Evolutionary conservation across 2,113 vertebrate genomes (phyloP).

Genomic region (Eleginops maclovinus): DNA sequence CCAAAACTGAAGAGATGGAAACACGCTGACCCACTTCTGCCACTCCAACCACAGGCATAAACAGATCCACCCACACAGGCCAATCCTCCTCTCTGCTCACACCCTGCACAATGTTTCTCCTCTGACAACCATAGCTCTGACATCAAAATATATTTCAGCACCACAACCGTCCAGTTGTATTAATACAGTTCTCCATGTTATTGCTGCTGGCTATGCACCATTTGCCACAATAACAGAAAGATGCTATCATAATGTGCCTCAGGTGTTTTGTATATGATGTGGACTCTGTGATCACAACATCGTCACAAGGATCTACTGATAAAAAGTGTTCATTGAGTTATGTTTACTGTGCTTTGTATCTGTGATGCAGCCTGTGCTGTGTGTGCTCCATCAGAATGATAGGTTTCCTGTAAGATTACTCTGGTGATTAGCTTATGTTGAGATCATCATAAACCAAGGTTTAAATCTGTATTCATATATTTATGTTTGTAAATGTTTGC

Average conservation of each 20-base stretch:
- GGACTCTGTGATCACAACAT: no score
- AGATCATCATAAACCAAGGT: no score
- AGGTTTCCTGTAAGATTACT: no score
- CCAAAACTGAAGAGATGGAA: conserved; percentile 54
- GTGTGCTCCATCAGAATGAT: no score
- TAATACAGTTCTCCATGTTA: not conserved
- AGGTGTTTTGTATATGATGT: not conserved
- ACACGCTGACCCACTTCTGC: conserved; percentile 73
- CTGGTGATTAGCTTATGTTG: no score
- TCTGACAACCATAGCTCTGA: not conserved
- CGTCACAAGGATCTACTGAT: not conserved
- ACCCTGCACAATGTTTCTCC: not conserved
- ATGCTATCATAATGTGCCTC: not conserved
- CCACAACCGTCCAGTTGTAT: not conserved
- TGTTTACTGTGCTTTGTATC: no score
- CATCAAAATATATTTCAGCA: not conserved
- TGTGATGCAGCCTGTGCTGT: no score
- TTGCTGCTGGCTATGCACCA: not conserved
- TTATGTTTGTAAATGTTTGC: no score
- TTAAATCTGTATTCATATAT: no score
- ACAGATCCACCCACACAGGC: conserved; percentile 10
- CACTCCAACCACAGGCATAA: conserved; percentile 32
- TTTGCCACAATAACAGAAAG: not conserved
- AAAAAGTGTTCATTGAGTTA: not conserved
- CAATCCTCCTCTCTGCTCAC: conserved; percentile 5